phyloP scores from a whole-genome alignment of 2,113 vertebrate genomes.

The Bambusicola thoracicus region DNA sequence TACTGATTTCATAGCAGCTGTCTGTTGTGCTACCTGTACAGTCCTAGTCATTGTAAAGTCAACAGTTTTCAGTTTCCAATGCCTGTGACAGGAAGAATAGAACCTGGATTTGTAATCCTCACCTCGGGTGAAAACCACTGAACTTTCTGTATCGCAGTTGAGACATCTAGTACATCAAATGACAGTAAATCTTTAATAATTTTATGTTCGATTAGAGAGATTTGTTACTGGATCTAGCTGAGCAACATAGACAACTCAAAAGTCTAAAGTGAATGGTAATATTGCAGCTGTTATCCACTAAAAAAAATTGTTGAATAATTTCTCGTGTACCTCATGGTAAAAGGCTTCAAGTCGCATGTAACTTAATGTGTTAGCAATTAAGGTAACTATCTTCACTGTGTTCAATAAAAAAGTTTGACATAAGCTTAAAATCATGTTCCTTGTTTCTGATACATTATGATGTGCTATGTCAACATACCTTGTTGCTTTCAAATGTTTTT shows the following conservation, averaged over 20 bases:
- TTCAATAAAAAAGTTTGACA: not conserved
- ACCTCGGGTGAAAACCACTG: not conserved
- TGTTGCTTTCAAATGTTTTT: not conserved
- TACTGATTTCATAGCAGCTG: not conserved
- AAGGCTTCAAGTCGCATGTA: not conserved
- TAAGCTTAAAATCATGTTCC: not conserved
- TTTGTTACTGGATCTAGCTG: not conserved
- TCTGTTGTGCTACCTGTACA: not conserved
- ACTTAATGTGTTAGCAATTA: not conserved
- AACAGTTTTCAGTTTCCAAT: not conserved
- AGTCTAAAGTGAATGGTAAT: not conserved
- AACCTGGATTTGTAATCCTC: not conserved
- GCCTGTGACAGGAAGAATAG: not conserved
- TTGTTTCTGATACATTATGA: not conserved
- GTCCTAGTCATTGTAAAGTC: not conserved
- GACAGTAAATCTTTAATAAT: too few relatives aligned
- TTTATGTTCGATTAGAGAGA: not conserved
- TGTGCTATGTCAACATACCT: not conserved
- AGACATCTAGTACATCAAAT: not conserved
- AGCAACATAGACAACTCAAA: not conserved
- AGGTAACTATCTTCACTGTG: not conserved
- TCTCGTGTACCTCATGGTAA: not conserved
- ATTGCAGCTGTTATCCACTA: not conserved
- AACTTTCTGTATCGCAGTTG: not conserved
- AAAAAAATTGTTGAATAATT: not conserved